phyloP scores from a whole-genome alignment of 2,113 vertebrate species.

The Corvus hawaiiensis region DNA sequence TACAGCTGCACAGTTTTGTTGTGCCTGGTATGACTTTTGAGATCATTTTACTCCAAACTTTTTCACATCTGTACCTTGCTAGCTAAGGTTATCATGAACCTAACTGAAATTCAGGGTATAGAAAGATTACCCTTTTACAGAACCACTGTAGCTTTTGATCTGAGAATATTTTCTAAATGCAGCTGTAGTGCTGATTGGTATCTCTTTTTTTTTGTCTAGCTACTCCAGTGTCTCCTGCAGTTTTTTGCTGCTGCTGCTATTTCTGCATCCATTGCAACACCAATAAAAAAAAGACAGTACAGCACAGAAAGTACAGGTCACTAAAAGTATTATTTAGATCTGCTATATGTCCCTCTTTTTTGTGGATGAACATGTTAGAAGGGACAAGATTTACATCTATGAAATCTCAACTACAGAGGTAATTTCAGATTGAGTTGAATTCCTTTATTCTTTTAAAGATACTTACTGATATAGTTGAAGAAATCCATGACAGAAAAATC shows the following conservation, averaged over 20 bases:
- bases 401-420: not conserved
- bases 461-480: not conserved
- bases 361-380: not conserved
- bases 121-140: not conserved
- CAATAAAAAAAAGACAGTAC: not conserved
- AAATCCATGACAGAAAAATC: not conserved
- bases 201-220: not conserved
- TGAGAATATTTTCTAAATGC: not conserved
- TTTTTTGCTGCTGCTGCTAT: not conserved
- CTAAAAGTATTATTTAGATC: not conserved
- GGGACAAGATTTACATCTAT: not conserved
- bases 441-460: not conserved
- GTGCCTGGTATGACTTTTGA: not conserved
- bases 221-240: not conserved
- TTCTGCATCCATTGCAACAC: not conserved
- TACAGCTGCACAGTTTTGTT: not conserved
- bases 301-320: not conserved
- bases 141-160: not conserved
- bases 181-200: not conserved
- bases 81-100: not conserved
- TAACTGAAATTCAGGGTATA: not conserved
- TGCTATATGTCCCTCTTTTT: not conserved
- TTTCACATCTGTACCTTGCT: not conserved
- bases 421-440: not conserved
- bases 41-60: not conserved